Evolutionary conservation across 1,140 invertebrate species (phyloP).

Genomic region (Sitophilus oryzae): DNA sequence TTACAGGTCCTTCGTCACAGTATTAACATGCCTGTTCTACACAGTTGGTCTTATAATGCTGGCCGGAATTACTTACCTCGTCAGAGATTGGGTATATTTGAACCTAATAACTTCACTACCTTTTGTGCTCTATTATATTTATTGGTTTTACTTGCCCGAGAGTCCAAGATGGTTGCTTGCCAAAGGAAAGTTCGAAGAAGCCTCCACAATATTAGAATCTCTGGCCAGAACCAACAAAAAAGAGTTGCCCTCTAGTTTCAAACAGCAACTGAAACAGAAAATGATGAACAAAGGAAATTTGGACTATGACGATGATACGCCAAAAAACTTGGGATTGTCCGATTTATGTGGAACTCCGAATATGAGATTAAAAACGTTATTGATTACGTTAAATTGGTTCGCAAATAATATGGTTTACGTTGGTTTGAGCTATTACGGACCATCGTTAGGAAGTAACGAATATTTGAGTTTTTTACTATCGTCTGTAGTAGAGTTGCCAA

Average conservation of each 20-base stretch:
- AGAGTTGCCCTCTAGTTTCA: constrained; percentile 65
- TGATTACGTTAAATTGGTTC: constrained; percentile 66
- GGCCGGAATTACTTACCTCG: constrained; percentile 72
- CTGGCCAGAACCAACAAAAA: constrained; percentile 72
- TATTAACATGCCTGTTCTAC: constrained; percentile 85
- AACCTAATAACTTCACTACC: constrained; percentile 75
- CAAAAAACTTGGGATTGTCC: constrained; percentile 58
- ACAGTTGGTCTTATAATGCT: constrained; percentile 77
- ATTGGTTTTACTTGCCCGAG: constrained; percentile 80
- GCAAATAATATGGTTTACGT: constrained; percentile 77
- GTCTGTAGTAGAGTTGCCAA: constrained; percentile 76
- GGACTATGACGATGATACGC: constrained; percentile 55
- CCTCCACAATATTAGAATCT: constrained; percentile 66
- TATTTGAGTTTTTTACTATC: constrained; percentile 82
- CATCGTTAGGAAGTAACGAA: constrained; percentile 74
- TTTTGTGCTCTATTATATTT: constrained; percentile 76
- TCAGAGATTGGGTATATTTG: constrained; percentile 74
- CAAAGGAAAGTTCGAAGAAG: constrained; percentile 71
- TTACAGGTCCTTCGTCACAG: constrained; percentile 84
- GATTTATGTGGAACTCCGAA: constrained; percentile 78
- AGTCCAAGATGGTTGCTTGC: constrained; percentile 80
- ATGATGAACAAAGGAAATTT: constrained; percentile 61
- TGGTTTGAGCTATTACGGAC: constrained; percentile 80
- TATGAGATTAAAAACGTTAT: constrained; percentile 68
- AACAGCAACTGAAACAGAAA: constrained; percentile 62